phyloP scores from a whole-genome alignment of 2,113 vertebrate genomes.

The Urocolius indicus region DNA sequence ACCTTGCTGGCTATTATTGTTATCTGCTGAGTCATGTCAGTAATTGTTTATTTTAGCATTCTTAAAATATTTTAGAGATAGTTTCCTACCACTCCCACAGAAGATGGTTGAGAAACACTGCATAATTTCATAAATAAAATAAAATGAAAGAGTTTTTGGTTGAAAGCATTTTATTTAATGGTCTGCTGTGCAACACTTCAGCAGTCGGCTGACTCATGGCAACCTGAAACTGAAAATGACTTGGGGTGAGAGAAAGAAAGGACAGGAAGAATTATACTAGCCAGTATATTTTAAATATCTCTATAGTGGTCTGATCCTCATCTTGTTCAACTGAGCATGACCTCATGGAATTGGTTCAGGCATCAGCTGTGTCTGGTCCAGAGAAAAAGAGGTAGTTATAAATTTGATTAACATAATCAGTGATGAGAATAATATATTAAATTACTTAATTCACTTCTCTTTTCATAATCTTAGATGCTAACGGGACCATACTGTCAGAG shows the following conservation, averaged over 20 bases:
- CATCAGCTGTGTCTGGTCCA: not conserved
- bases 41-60: slow-evolving; percentile 36
- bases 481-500: not conserved
- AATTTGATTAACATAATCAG: slow-evolving; percentile 43
- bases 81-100: not conserved
- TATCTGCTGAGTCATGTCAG: slow-evolving; percentile 49
- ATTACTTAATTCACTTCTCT: slow-evolving; percentile 39
- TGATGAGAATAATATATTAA: slow-evolving; percentile 25
- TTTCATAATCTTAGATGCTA: slow-evolving; percentile 1
- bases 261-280: slow-evolving; percentile 7
- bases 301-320: not conserved
- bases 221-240: slow-evolving; percentile 54
- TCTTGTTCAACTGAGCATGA: slow-evolving; percentile 16
- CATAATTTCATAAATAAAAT: slow-evolving; percentile 26
- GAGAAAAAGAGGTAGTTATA: slow-evolving; percentile 17
- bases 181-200: slow-evolving; percentile 30
- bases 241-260: slow-evolving; percentile 1
- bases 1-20: not conserved
- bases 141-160: slow-evolving; percentile 1
- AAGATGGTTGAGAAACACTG: not conserved
- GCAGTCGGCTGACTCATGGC: not conserved
- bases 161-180: slow-evolving; percentile 40
- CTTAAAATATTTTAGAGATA: not conserved
- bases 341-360: not conserved
- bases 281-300: slow-evolving; percentile 4